Evolutionary conservation across 2,888 invertebrate species (phyloP).

Genomic region (Bombylius discolor): DNA sequence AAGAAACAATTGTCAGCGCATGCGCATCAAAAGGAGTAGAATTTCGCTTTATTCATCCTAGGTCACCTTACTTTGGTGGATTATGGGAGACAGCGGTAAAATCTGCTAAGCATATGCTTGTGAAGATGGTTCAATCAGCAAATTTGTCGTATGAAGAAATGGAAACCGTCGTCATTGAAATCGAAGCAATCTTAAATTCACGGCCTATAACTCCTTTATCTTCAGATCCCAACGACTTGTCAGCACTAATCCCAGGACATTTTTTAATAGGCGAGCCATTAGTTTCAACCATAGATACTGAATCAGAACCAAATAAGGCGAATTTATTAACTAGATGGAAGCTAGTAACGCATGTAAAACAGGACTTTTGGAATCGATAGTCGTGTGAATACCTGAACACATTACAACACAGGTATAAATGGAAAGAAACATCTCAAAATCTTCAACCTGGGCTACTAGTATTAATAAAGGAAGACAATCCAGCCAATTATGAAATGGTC

Average conservation of each 20-base stretch:
- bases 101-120: not conserved
- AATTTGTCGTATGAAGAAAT: not conserved
- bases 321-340: not conserved
- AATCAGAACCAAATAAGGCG: not conserved
- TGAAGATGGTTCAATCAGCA: not conserved
- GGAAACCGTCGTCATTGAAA: not conserved
- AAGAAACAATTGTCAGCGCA: not conserved
- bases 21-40: not conserved
- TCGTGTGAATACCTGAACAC: not conserved
- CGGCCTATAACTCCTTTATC: not conserved
- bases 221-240: not conserved
- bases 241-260: not conserved
- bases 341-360: not conserved
- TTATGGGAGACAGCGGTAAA: not conserved
- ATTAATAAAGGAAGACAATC: not conserved
- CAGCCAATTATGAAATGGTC: not conserved
- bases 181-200: slow-evolving; percentile 10
- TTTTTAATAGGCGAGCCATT: not conserved
- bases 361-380: not conserved
- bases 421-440: not conserved
- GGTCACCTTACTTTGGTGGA: not conserved
- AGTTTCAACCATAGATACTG: not conserved
- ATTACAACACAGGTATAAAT: not conserved
- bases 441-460: not conserved
- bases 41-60: not conserved